Evolutionary conservation across 2,888 invertebrate genomes (phyloP), one percentile per base, ranked within the genome.

Genomic region (Yponomeuta evonymella): DNA sequence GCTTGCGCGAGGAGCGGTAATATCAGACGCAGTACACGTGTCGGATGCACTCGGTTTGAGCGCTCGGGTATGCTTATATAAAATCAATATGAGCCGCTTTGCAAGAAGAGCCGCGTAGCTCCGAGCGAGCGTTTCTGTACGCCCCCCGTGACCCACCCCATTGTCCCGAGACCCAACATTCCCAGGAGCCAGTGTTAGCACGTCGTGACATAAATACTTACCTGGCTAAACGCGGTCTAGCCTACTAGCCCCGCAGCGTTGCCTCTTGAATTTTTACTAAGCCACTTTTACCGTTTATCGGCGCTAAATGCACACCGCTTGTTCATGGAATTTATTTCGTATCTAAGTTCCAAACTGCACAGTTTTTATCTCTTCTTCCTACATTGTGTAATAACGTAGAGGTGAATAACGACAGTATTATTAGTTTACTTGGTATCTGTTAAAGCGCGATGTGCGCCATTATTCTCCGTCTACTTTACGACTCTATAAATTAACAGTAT

Each of bases 151-250:
- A 80, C 81, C 81, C 83, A 78, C 80, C 83, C 86, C 83, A 81
- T 81, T 76, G 78, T 80, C 82, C 70, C 63, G 80, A 79, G 43
- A 15, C 51, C 51, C 51, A 58, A 43, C 67, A 79, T 80, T 83
- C 83, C 83, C 84, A 75, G 74, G 84, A 80, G 83, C 76, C 80
- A 79, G 82, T 85, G 84, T 86, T 87, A 85, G 83, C 87, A 85
- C 85, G 80, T 80, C 81, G 82, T 85, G 83, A 85, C 85, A 86
- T 86, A 88, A 86, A 89, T 88, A 87, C 86, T 85, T 85, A 86
- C 85, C 86, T 85, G 82, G 76, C 75, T 76, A 82, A 87, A 86
- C 79, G 84, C 82, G 79, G 80, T 80, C 84, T 81, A 78, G 81
- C 12, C 51, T 58, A 58, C 51, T 58, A 5, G 51, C 51, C 51